phyloP scores from a whole-genome alignment of 2,888 invertebrate species.

The Trachelus troglodyta region DNA sequence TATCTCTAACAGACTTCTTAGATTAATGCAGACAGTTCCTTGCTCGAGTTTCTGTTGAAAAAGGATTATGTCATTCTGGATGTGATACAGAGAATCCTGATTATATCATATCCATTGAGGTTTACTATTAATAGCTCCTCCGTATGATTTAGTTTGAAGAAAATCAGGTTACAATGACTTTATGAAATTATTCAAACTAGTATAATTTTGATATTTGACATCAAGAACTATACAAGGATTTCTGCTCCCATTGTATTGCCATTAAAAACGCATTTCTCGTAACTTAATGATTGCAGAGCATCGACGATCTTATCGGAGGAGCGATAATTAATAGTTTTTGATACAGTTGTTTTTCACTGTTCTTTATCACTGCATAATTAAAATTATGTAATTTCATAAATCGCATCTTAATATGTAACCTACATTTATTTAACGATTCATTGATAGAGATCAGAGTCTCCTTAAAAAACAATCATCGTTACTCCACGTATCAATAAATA shows the following conservation, averaged over 20 bases:
- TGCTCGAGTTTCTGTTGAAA: too few relatives aligned
- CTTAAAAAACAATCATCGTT: background rate
- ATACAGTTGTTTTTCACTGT: background rate
- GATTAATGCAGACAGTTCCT: too few relatives aligned
- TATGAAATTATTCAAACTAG: too few relatives aligned
- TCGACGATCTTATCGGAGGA: background rate
- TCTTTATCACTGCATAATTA: background rate
- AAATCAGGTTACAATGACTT: background rate
- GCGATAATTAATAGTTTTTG: background rate
- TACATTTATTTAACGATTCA: background rate
- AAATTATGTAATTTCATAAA: background rate
- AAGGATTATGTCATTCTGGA: too few relatives aligned
- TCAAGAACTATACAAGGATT: background rate
- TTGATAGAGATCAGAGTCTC: background rate
- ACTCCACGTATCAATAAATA: background rate
- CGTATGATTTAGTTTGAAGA: background rate
- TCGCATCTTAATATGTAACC: background rate
- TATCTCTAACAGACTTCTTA: too few relatives aligned
- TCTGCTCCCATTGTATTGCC: background rate
- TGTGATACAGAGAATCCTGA: too few relatives aligned
- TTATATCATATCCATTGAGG: too few relatives aligned
- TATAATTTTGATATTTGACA: too few relatives aligned
- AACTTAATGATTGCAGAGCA: background rate
- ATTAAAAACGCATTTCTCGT: background rate
- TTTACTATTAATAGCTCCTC: background rate